Evolutionary conservation across 2,113 vertebrate genomes (phyloP).

Genomic region (Mesoclemmys tuberculata): DNA sequence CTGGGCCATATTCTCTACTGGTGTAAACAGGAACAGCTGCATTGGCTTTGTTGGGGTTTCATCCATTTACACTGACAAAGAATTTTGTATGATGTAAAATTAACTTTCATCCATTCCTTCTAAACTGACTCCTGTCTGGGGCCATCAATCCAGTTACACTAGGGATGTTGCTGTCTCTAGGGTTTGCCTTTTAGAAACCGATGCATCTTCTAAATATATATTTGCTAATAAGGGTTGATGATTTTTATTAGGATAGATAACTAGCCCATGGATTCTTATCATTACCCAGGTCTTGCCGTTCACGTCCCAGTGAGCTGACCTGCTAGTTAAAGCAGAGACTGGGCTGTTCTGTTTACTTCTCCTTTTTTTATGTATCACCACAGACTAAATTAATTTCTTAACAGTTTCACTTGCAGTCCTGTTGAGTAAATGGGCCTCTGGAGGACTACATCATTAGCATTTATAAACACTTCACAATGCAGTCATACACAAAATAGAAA

Average conservation of each 20-base stretch:
- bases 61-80: neutral
- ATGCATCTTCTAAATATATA: neutral
- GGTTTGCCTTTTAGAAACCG: neutral
- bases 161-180: neutral
- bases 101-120: neutral
- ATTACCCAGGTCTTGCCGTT: neutral
- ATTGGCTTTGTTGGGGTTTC: neutral
- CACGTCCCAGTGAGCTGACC: neutral
- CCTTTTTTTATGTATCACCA: slow-evolving; percentile 12
- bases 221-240: neutral
- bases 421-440: slow-evolving; percentile 11
- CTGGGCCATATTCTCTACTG: neutral
- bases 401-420: slow-evolving; percentile 19
- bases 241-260: neutral
- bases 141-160: neutral
- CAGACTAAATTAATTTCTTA: slow-evolving; percentile 41
- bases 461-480: neutral
- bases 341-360: neutral
- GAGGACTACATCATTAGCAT: neutral
- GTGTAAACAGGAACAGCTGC: neutral
- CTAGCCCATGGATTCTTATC: neutral
- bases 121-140: neutral
- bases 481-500: neutral
- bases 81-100: neutral
- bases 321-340: neutral